Evolutionary conservation across 1,140 invertebrate species (phyloP), one percentile per base, ranked within the genome.

Genomic region (Tetranychus cinnabarinus): DNA sequence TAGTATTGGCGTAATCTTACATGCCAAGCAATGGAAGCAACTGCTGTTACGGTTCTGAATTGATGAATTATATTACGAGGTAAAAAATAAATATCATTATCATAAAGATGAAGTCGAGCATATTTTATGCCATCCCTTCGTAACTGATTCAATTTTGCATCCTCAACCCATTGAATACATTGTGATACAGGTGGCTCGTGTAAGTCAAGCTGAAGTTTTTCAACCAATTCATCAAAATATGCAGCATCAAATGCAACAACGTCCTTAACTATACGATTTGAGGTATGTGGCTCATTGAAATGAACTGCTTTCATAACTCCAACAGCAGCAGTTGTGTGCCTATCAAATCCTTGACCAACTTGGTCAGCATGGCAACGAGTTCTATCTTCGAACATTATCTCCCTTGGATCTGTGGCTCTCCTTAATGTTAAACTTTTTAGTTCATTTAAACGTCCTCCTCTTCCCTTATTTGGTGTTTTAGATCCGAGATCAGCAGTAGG

Each of bases 71-170:
- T 92, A 71, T 97, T 98, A 46, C 95, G 77, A 1, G 95, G 95
- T 65, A 99, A 75, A 74, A 97, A 98, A 75, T 99, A 98, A 64
- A 98, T 90, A 72, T 97, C 93, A 73, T 98, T 95, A 69, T 97
- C 89, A 69, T 83, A 84, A 1, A 99, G 77, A 68, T 84, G 81
- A 56, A 97, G 84, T 54, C 85, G 78, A 0, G 92, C 85, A 75
- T 95, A 98, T 45, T 86, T 80, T 15, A 97, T 83, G 0, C 92
- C 92, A 69, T 97, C 91, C 15, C 92, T 76, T 23, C 88, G 77
- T 1, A 99, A 72, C 68, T 95, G 90, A 76, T 99, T 98, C 56
- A 98, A 72, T 71, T 97, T 97, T 0, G 93, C 92, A 72, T 97
- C 92, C 71, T 98, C 93, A 10, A 97, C 79, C 91, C 91, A 96